Conservation (phyloP, 1,140 invertebrate genomes). For the Danaus melanippus region DNA sequence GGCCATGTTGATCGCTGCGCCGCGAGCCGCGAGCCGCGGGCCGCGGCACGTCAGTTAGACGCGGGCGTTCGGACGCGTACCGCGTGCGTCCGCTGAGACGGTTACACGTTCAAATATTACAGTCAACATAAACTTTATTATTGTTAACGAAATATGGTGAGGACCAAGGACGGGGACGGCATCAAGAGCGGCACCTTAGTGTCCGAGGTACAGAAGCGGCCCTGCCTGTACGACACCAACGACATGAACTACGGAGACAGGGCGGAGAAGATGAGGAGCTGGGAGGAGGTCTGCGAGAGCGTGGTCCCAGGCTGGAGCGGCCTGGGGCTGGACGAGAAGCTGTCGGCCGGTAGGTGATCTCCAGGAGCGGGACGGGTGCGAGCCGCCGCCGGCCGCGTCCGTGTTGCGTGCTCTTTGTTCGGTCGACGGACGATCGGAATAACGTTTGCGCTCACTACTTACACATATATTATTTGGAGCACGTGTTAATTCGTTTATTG, state of each 20-base stretch:
- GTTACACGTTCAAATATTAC: conserved; percentile 32
- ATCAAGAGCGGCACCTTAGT: conserved; percentile 56
- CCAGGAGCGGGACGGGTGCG: conserved; percentile 18
- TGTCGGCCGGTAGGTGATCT: conserved; percentile 55
- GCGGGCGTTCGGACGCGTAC: conserved; percentile 46
- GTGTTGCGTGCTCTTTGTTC: conserved; percentile 59
- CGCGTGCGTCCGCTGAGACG: conserved; percentile 19
- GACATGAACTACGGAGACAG: conserved; percentile 56
- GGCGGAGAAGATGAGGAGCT: conserved; percentile 52
- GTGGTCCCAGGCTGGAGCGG: conserved; percentile 52
- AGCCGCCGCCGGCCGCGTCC: conserved; percentile 35
- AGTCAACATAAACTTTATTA: conserved; percentile 24
- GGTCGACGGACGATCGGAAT: conserved; percentile 25
- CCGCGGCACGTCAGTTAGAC: conserved; percentile 55
- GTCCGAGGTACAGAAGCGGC: conserved; percentile 51
- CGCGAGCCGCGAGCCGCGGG: conserved; percentile 19
- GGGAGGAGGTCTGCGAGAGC: conserved; percentile 57
- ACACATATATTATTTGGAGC: conserved; percentile 12
- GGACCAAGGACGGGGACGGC: conserved; percentile 50
- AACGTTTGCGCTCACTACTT: conserved; percentile 29
- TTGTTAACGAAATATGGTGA: conserved; percentile 41
- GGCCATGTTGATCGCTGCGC: conserved; percentile 42
- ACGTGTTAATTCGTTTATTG: conserved; percentile 26
- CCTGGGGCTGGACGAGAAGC: conserved; percentile 47
- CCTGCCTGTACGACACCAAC: conserved; percentile 57